phyloP scores from a whole-genome alignment of 2,888 invertebrate genomes.

The Furcula furcula region DNA sequence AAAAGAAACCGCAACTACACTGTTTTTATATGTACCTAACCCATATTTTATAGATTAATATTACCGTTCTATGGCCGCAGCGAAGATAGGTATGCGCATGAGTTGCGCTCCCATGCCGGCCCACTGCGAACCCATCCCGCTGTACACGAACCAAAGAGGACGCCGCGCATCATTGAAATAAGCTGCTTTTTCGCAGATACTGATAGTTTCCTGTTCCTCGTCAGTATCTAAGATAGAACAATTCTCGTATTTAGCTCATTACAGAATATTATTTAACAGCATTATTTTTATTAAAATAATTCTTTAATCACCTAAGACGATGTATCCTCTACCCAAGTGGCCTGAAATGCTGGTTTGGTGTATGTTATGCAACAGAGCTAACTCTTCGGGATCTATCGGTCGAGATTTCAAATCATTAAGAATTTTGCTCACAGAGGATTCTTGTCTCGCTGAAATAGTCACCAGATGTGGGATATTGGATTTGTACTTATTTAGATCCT shows the following conservation, averaged over 20 bases:
- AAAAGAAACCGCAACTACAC: no score
- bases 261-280: no score
- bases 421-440: constrained; percentile 49
- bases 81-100: constrained; percentile 83
- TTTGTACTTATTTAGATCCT: constrained; percentile 31
- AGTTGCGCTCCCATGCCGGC: constrained; percentile 84
- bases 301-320: constrained; percentile 63
- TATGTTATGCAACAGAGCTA: constrained; percentile 65
- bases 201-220: constrained; percentile 40
- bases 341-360: constrained; percentile 63
- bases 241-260: no score
- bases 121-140: constrained; percentile 89
- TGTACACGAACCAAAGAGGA: constrained; percentile 86
- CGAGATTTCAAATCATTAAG: constrained; percentile 43
- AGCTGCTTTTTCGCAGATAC: constrained; percentile 37
- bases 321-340: constrained; percentile 83
- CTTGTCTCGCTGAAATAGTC: constrained; percentile 79
- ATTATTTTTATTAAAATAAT: not conserved
- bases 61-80: constrained; percentile 72
- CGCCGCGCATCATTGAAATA: constrained; percentile 54
- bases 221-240: not conserved
- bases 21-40: no score
- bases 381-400: constrained; percentile 68
- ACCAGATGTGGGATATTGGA: constrained; percentile 68
- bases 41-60: no score